A percentile compares a stretch with the other conserved stretches of the same genome.
These are phyloP conservation scores for Hyphantria cunea DNA, from an alignment of 1,140 invertebrate genomes.

Conservation along the genomic window DNA sequence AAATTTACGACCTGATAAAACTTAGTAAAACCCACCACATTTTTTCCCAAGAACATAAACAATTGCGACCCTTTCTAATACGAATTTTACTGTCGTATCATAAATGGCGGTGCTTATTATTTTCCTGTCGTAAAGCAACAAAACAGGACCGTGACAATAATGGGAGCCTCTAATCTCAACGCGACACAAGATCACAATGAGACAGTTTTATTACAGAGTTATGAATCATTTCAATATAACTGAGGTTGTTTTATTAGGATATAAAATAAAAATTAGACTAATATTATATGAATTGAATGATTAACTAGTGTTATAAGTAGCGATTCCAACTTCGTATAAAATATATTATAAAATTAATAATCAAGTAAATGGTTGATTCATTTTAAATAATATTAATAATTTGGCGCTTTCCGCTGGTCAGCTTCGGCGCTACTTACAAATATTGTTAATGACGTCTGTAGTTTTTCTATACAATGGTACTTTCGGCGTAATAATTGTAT, in stretches of 20 bases:
- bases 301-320: too few relatives aligned
- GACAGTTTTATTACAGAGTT: slow-evolving; percentile 44
- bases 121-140: slow-evolving; percentile 76
- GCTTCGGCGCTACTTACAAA: too few relatives aligned
- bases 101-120: slow-evolving; percentile 74
- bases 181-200: slow-evolving; percentile 52
- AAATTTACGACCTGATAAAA: slow-evolving; percentile 3
- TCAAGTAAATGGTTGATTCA: too few relatives aligned
- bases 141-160: slow-evolving; percentile 75
- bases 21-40: neutral
- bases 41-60: slow-evolving; percentile 36
- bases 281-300: slow-evolving; percentile 16
- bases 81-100: slow-evolving; percentile 63
- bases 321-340: too few relatives aligned
- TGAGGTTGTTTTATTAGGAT: slow-evolving; percentile 60
- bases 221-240: slow-evolving; percentile 61
- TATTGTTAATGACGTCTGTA: too few relatives aligned
- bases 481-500: too few relatives aligned
- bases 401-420: too few relatives aligned
- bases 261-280: slow-evolving; percentile 32
- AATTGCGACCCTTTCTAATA: slow-evolving; percentile 56
- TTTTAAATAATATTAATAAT: too few relatives aligned
- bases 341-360: too few relatives aligned
- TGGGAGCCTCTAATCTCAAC: slow-evolving; percentile 59
- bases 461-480: too few relatives aligned